Percentiles rank a stretch among this genome's conserved stretches.
Conservation (phyloP, 2,113 vertebrate species). For the Dunckerocampus dactyliophorus region DNA sequence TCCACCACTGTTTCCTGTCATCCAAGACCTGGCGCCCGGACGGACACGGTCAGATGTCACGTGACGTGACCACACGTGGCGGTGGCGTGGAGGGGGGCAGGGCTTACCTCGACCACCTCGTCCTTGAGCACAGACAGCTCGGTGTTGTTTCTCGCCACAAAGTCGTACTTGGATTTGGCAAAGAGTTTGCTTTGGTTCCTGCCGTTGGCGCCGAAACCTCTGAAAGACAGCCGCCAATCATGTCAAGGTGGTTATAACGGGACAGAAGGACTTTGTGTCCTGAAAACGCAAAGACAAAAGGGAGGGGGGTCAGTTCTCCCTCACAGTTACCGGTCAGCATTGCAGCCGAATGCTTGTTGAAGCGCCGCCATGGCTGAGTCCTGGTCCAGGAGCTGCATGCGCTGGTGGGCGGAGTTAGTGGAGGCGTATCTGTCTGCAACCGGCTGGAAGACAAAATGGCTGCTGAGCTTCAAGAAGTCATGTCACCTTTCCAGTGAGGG, state of each 20-base stretch:
- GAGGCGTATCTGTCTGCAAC: constrained; percentile 76
- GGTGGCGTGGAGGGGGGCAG: too few species aligned
- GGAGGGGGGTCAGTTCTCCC: constrained; percentile 70
- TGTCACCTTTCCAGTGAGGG: not conserved
- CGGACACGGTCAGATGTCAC: not conserved
- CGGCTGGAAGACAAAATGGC: constrained; percentile 14
- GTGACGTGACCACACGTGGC: too few species aligned
- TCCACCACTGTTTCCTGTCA: constrained; percentile 98
- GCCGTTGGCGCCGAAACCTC: constrained; percentile 73
- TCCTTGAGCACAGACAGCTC: constrained; percentile 92
- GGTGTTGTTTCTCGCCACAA: constrained; percentile 88
- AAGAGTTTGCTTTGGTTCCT: constrained; percentile 75
- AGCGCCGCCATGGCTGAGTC: constrained; percentile 76
- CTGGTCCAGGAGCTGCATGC: constrained; percentile 78
- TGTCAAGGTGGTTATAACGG: not conserved
- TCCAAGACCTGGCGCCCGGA: constrained; percentile 82
- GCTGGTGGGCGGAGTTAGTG: constrained; percentile 69
- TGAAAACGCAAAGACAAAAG: not conserved
- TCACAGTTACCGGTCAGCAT: constrained; percentile 83
- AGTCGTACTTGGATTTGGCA: constrained; percentile 93
- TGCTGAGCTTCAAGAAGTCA: not conserved
- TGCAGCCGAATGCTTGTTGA: constrained; percentile 79
- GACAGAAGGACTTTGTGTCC: not conserved
- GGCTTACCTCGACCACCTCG: constrained; percentile 85
- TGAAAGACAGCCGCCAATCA: constrained; percentile 49